These are phyloP conservation scores for Clarias fuscus DNA, from an alignment of 2,797 vertebrate species.

Conservation along the genomic window DNA sequence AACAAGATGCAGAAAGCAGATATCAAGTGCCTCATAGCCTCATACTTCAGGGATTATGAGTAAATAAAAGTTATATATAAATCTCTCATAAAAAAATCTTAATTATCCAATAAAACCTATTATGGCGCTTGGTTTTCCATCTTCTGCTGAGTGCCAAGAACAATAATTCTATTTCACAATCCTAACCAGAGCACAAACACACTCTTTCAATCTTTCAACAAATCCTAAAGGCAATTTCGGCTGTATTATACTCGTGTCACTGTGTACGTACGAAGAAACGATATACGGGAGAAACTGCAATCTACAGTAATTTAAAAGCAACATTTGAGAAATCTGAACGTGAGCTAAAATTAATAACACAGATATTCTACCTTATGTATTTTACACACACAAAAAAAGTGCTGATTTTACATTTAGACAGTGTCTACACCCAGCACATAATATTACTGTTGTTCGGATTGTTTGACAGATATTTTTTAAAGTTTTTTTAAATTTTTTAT, in stretches of 20 bases:
- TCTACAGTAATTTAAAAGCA: neutral
- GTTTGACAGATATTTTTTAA: neutral
- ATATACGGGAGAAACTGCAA: neutral
- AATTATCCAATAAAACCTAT: constrained; percentile 55
- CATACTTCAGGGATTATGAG: constrained; percentile 46
- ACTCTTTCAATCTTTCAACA: constrained; percentile 59
- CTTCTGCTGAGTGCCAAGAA: constrained; percentile 57
- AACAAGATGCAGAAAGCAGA: constrained; percentile 45
- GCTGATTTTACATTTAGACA: neutral
- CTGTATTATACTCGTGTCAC: constrained; percentile 43
- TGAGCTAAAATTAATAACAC: constrained; percentile 12
- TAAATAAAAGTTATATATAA: constrained; percentile 55
- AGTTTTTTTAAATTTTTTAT: neutral
- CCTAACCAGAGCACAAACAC: constrained; percentile 60
- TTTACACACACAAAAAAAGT: neutral
- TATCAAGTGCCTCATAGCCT: constrained; percentile 43
- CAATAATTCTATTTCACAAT: constrained; percentile 62
- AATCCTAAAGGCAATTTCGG: constrained; percentile 58
- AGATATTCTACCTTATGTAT: neutral
- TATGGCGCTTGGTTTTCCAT: constrained; percentile 57
- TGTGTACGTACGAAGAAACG: constrained; percentile 22
- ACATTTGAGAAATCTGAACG: neutral
- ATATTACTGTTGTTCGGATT: neutral
- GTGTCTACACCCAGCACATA: neutral
- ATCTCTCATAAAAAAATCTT: constrained; percentile 43